These are phyloP conservation scores for Timandra comae DNA, from an alignment of 2,888 invertebrate genomes.

Conservation along the genomic window DNA sequence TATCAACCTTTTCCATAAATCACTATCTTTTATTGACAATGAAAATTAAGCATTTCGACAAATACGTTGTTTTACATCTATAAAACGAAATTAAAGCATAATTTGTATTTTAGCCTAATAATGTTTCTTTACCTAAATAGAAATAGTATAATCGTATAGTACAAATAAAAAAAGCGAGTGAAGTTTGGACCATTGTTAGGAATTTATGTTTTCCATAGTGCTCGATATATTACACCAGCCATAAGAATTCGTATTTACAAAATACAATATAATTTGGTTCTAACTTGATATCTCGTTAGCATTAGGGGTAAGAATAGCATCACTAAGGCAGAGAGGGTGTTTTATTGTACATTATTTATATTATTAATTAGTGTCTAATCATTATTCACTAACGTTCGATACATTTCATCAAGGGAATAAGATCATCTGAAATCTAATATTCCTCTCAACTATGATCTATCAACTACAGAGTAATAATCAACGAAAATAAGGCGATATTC, in stretches of 20 bases:
- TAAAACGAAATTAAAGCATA: slow-evolving; percentile 72
- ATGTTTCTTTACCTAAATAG: slow-evolving; percentile 67
- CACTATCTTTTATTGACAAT: slow-evolving; percentile 70
- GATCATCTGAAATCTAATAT: slow-evolving; percentile 29
- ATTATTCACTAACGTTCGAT: slow-evolving; percentile 41
- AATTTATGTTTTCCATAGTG: slow-evolving; percentile 72
- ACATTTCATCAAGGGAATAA: slow-evolving; percentile 36
- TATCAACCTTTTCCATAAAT: slow-evolving; percentile 70
- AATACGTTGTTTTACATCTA: slow-evolving; percentile 67
- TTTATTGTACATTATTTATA: slow-evolving; percentile 68
- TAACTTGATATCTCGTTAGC: slow-evolving; percentile 61
- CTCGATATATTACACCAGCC: slow-evolving; percentile 63
- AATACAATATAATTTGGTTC: slow-evolving; percentile 53
- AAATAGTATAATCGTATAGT: slow-evolving; percentile 72
- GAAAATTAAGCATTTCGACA: slow-evolving; percentile 73
- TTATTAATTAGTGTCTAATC: slow-evolving; percentile 53
- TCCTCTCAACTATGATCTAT: slow-evolving; percentile 33
- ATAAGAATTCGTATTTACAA: slow-evolving; percentile 69
- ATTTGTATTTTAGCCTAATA: slow-evolving; percentile 59
- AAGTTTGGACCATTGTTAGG: slow-evolving; percentile 76
- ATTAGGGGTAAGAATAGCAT: slow-evolving; percentile 68
- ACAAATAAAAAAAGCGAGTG: slow-evolving; percentile 73
- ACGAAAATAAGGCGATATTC: slow-evolving; percentile 45
- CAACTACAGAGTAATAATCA: slow-evolving; percentile 37
- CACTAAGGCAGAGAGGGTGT: slow-evolving; percentile 74